Base-by-base conservation (phyloP, 2,797 vertebrate genomes). In the Melanotaenia trifasciata region DNA sequence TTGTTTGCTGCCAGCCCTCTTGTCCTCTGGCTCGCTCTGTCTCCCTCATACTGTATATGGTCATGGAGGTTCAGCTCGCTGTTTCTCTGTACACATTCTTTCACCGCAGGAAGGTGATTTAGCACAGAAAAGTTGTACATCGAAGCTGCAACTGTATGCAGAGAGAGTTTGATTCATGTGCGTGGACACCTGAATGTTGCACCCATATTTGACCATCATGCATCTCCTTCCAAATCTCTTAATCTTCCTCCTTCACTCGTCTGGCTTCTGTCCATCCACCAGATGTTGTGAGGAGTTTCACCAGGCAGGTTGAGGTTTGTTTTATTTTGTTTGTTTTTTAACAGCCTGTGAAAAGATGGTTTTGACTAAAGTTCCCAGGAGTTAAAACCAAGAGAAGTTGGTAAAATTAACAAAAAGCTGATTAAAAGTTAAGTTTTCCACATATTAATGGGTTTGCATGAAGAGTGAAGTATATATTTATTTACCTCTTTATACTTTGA, bases 11-110 rank as follows among this genome's bases (percentile, higher is more conserved):
- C 30, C 12, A 5, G 1, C 66, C 22, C 62, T 45, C 9, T 11
- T 9, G 28, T 54, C 47, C 50, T 24, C 36, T 47, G 64, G 32
- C 50, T 60, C 64, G 43, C 47, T 58, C 45, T 4, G 16, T 18
- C 43, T 69, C 61, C 64, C 53, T 67, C 74, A 62, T 43, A 78
- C 86, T 89, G 68, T 87, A 87, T 87, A 84, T 91, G 90, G 90
- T 87, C 84, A 90, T 50, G 59, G 64, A 78, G 57, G 40, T 72
- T 85, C 77, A 40, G 80, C 61, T 5, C 24, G 56, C 66, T 53
- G 28, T 35, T 72, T 75, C 71, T 53, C 33, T 22, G 20, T 64
- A 16, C 60, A 20, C 67, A 51, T 53, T 53, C 51, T 0, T 67
- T 30, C 32, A 18, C 65, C 18, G 2, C 64, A 9, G n/a, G 64